These are phyloP conservation scores for Enoplolaimus lenunculus DNA, from an alignment of 2,888 invertebrate species.

Conservation along the genomic window DNA sequence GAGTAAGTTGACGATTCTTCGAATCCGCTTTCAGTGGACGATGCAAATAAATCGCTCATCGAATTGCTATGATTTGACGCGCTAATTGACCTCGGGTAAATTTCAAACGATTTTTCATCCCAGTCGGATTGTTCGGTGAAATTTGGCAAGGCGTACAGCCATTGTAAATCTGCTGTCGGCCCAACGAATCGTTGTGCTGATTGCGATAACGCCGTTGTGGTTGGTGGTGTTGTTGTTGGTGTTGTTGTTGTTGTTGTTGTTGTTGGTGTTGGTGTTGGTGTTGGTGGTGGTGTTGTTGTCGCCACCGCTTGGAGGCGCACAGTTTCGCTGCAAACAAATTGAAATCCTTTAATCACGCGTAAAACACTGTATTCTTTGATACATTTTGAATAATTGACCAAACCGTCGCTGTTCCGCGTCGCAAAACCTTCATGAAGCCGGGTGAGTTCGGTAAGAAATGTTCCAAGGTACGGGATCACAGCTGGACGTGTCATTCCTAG, in stretches of 20 bases:
- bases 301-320: no score
- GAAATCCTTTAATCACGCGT: background rate
- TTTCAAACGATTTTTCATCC: background rate
- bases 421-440: conserved; percentile 93
- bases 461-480: conserved; percentile 94
- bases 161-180: no score
- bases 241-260: no score
- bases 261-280: no score
- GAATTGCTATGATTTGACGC: background rate
- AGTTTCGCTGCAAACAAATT: background rate
- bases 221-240: no score
- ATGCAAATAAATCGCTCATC: background rate
- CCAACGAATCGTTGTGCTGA: background rate
- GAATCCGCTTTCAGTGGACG: background rate
- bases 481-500: no score
- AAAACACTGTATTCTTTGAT: background rate
- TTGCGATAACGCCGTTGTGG: no score
- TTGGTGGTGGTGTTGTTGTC: no score
- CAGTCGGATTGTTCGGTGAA: background rate
- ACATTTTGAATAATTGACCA: background rate
- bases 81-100: no score
- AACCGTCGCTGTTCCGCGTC: background rate
- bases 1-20: background rate
- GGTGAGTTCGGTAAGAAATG: conserved; percentile 90
- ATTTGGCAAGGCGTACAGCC: background rate